These are phyloP conservation scores for Lochmaea crataegi DNA, from an alignment of 2,888 invertebrate genomes.

Conservation along the genomic window DNA sequence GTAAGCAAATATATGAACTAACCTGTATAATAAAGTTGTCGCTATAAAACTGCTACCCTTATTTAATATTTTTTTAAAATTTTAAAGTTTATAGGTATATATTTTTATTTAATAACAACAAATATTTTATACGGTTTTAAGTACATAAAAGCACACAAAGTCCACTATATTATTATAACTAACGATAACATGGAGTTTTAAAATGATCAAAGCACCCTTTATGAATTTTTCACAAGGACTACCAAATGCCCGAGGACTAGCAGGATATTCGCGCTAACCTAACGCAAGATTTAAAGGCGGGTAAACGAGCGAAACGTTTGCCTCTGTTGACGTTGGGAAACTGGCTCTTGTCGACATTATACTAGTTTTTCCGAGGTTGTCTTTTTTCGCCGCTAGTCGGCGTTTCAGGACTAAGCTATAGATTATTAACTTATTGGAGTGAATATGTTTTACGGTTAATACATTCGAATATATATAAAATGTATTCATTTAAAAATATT, in stretches of 20 bases:
- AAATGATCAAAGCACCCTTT: conserved; percentile 21
- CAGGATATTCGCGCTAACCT: conserved; percentile 26
- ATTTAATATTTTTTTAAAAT: neutral
- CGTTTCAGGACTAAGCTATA: conserved; percentile 17
- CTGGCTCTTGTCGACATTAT: conserved; percentile 39
- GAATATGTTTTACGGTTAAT: neutral
- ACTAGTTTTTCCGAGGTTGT: conserved; percentile 38
- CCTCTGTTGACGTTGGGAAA: conserved; percentile 38
- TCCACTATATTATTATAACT: conserved; percentile 13
- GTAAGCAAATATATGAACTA: neutral
- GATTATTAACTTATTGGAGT: neutral
- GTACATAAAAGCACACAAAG: conserved; percentile 5
- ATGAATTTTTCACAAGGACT: conserved; percentile 21
- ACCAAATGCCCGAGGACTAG: conserved; percentile 17
- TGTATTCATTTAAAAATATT: no score
- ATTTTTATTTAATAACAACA: neutral
- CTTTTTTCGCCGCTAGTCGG: conserved; percentile 38
- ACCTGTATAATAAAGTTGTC: neutral
- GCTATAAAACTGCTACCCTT: neutral
- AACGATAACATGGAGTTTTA: conserved; percentile 4
- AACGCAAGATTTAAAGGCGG: conserved; percentile 36
- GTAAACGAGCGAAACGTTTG: conserved; percentile 39
- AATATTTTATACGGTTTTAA: neutral
- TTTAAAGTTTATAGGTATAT: neutral
- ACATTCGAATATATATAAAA: neutral